Evolutionary conservation across 2,888 invertebrate species (phyloP).

Genomic region (Hermaeophaga mercurialis): DNA sequence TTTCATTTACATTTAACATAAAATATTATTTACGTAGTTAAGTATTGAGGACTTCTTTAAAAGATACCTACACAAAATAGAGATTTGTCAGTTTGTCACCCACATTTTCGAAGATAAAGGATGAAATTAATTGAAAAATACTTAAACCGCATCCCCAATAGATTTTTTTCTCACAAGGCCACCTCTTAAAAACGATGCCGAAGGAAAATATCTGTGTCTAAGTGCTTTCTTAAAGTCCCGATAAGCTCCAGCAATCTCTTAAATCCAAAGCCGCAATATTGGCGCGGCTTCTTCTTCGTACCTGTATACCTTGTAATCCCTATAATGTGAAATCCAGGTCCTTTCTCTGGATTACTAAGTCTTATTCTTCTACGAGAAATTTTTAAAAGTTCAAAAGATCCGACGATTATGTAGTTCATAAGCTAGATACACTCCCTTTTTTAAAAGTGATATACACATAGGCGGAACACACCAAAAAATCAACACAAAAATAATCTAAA

Average conservation of each 20-base stretch:
- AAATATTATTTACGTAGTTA: too few species aligned
- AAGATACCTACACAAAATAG: neutral
- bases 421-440: conserved; percentile 41
- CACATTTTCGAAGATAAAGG: conserved; percentile 1
- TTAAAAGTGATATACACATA: conserved; percentile 27
- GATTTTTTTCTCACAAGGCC: conserved; percentile 12
- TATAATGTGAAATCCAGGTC: conserved; percentile 58
- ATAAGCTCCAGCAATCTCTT: conserved; percentile 57
- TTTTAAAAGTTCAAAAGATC: conserved; percentile 53
- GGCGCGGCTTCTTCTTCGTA: conserved; percentile 48
- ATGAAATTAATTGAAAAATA: conserved; percentile 22
- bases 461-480: too few species aligned
- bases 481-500: too few species aligned
- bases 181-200: conserved; percentile 27
- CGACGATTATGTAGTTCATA: conserved; percentile 53
- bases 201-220: conserved; percentile 47
- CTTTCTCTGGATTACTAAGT: conserved; percentile 54
- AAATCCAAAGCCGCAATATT: conserved; percentile 54
- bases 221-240: conserved; percentile 54
- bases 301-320: conserved; percentile 55
- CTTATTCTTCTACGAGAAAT: conserved; percentile 54
- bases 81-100: neutral
- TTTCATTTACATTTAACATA: too few species aligned
- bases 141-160: conserved; percentile 2
- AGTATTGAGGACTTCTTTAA: too few species aligned